Evolutionary conservation across 2,113 vertebrate genomes (phyloP).

Genomic region (Heloderma charlesbogerti): DNA sequence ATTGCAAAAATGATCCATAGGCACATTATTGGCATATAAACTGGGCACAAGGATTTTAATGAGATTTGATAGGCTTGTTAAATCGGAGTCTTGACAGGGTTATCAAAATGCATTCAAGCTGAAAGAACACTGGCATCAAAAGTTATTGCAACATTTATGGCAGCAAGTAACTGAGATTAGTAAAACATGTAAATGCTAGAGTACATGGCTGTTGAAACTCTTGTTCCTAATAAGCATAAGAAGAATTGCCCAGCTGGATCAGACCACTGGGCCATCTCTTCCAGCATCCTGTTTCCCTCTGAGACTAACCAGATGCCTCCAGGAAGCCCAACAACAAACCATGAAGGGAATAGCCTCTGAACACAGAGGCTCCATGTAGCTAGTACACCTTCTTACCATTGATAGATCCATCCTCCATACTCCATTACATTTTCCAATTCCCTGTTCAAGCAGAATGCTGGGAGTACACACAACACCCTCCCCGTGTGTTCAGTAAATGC

Average conservation of each 20-base stretch:
- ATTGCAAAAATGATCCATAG: slow-evolving; percentile 44
- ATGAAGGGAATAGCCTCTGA: not conserved
- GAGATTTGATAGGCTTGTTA: slow-evolving; percentile 55
- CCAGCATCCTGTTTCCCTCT: not conserved
- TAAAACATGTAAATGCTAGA: slow-evolving; percentile 35
- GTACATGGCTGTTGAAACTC: not conserved
- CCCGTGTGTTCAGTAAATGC: not conserved
- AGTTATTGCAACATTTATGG: slow-evolving; percentile 26
- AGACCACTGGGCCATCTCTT: not conserved
- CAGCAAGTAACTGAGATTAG: slow-evolving; percentile 27
- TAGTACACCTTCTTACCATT: not conserved
- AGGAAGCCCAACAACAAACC: not conserved
- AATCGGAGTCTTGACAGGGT: slow-evolving; percentile 44
- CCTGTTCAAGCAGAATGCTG: not conserved
- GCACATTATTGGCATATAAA: slow-evolving; percentile 52
- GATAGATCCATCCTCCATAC: not conserved
- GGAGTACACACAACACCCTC: not conserved
- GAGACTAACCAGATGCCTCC: not conserved
- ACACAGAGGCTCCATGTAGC: not conserved
- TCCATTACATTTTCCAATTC: not conserved
- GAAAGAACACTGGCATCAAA: slow-evolving; percentile 12
- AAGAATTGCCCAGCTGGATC: not conserved
- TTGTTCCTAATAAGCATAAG: slow-evolving; percentile 6
- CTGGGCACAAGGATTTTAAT: slow-evolving; percentile 55
- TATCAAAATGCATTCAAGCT: slow-evolving; percentile 41